Evolutionary conservation across 2,888 invertebrate genomes (phyloP).

Genomic region (Strigamia crassipes): DNA sequence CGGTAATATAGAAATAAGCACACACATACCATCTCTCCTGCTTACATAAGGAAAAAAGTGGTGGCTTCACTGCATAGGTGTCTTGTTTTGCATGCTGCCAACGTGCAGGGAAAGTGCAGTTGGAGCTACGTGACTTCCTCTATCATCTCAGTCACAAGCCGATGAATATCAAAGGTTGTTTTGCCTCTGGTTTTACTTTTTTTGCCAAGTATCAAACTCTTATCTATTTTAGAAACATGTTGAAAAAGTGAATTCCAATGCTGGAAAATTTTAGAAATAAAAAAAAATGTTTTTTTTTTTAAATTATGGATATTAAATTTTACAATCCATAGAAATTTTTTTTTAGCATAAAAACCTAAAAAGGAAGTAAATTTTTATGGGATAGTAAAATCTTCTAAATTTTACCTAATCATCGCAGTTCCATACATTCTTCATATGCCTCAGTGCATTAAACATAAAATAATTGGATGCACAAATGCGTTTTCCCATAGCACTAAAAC

Average conservation of each 20-base stretch:
- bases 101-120: conserved; percentile 17
- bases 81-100: conserved; percentile 37
- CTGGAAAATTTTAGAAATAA: not conserved
- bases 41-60: not conserved
- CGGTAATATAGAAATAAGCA: conserved; percentile 33
- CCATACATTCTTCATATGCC: too few relatives aligned
- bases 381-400: too few relatives aligned
- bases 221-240: not conserved
- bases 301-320: not conserved
- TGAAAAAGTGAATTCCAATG: not conserved
- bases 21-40: not conserved
- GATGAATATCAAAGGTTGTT: conserved; percentile 38
- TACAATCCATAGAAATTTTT: too few relatives aligned
- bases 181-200: conserved; percentile 29
- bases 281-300: not conserved
- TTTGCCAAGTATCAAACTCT: conserved; percentile 31
- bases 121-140: conserved; percentile 35
- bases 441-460: too few relatives aligned
- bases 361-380: too few relatives aligned
- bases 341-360: too few relatives aligned
- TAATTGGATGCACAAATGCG: too few relatives aligned
- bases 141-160: conserved; percentile 15
- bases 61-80: not conserved
- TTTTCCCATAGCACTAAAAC: too few relatives aligned
- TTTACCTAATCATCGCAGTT: too few relatives aligned